Evolutionary conservation across 2,888 invertebrate genomes (phyloP), one percentile per base, ranked within the genome.

Genomic region (Conops quadrifasciatus): DNA sequence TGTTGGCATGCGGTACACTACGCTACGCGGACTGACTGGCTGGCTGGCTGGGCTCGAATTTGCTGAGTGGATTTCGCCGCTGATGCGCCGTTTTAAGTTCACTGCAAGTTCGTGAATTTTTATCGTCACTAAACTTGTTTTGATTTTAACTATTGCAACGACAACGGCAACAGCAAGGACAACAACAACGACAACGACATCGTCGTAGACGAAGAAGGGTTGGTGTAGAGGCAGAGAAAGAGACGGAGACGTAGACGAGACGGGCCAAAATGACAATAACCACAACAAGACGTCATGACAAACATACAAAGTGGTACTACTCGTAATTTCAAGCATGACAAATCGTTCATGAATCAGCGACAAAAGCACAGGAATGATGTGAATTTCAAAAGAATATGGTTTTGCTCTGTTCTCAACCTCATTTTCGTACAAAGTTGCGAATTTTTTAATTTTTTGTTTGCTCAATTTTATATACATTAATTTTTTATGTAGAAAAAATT

Each of bases 81-180:
- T n/a, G n/a, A n/a, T n/a, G 47, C 47, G 26, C 26, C 16, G 28
- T 51, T 49, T 58, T 58, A 63, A 70, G 70, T 65, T 70, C 47
- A 47, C 19, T 43, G 49, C 36, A 36, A 58, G 26, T 71, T 71
- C 59, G 65, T 71, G 70, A 58, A 51, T 65, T 65, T 71, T 65
- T 71, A 65, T 72, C 74, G 67, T 72, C 71, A 72, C 68, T 72
- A 72, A 72, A 74, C 74, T 71, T 74, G 74, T 74, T 74, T 74
- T 72, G 68, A 69, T 71, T 74, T 71, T 64, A 68, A 71, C 69
- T 59, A 71, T 71, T 67, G 69, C 64, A 19, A 62, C 64, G 64
- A 51, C 53, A 15, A 65, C 60, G 58, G 73, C 65, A 58, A 70
- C 65, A 62, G 26, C 58, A 45, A 16, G 67, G 60, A 59, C 65